phyloP scores from a whole-genome alignment of 1,140 invertebrate genomes.

The Solenopsis invicta region DNA sequence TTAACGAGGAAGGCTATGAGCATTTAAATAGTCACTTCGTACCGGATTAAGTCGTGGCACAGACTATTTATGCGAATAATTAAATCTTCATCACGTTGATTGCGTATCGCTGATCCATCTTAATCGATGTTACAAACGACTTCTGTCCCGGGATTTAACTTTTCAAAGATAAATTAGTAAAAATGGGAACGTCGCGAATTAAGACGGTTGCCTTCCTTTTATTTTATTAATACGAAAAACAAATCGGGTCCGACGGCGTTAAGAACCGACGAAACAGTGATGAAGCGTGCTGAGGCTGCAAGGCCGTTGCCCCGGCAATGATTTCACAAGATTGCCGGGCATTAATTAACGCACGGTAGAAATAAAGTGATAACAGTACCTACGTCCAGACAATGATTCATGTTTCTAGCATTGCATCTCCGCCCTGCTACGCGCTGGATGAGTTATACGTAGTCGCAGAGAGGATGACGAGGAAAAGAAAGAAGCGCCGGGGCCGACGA shows the following conservation, averaged over 20 bases:
- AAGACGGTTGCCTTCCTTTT: neutral
- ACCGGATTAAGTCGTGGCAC: neutral
- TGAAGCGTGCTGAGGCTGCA: slow-evolving; percentile 46
- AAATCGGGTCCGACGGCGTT: slow-evolving; percentile 60
- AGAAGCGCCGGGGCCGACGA: slow-evolving; percentile 42
- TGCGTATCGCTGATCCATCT: slow-evolving; percentile 10
- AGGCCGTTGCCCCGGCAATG: slow-evolving; percentile 54
- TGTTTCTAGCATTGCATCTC: slow-evolving; percentile 61
- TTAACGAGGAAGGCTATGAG: slow-evolving; percentile 5
- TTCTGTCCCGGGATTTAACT: neutral
- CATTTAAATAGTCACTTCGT: neutral
- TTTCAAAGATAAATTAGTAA: slow-evolving; percentile 22
- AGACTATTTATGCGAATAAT: slow-evolving; percentile 21
- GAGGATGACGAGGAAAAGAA: slow-evolving; percentile 40
- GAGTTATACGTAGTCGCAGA: slow-evolving; percentile 56
- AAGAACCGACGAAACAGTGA: slow-evolving; percentile 67
- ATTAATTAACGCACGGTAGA: slow-evolving; percentile 65
- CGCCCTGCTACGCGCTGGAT: slow-evolving; percentile 32
- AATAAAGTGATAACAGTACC: slow-evolving; percentile 69
- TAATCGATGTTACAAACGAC: slow-evolving; percentile 21
- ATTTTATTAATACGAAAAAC: slow-evolving; percentile 49
- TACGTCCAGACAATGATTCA: slow-evolving; percentile 56
- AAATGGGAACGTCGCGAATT: slow-evolving; percentile 30
- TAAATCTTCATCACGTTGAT: slow-evolving; percentile 37
- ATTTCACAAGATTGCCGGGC: slow-evolving; percentile 51